Base-by-base conservation (phyloP, 2,797 vertebrate genomes). In the Pterois miles region DNA sequence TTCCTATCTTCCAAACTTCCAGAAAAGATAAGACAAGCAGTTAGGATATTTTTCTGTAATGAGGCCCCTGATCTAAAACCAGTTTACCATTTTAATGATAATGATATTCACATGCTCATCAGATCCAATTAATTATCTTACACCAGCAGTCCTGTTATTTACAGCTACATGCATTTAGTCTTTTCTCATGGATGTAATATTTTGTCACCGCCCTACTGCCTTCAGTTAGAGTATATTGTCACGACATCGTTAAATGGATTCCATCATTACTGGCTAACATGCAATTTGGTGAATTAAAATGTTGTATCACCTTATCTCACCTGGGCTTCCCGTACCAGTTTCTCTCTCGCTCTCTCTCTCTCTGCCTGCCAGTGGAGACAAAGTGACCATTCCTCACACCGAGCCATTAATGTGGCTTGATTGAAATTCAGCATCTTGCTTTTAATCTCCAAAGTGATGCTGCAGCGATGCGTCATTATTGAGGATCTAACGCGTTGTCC, bases 381-480 rank as follows among this genome's bases (percentile, higher is more conserved):
- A 91, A 94, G 91, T 93, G 91, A 91, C 92, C 92, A 92, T 94
- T 92, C 82, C 86, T 93, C 92, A 94, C 83, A 84, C 83, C 48
- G 46, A 90, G 87, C 94, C 92, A 94, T 95, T 94, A 95, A 91
- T 89, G 90, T 81, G 80, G 89, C 92, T 93, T 94, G 94, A 95
- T 95, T 96, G 94, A 95, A 95, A 96, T 95, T 95, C 95, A 93
- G 92, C 91, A 92, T 95, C 95, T 95, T 94, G 94, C 92, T 95
- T 95, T 95, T 96, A 96, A 95, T 96, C 94, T 95, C 86, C 93
- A 95, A 95, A 95, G 94, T 95, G 95, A 95, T 95, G 92, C 92
- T 48, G 93, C 86, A 85, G 92, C 90, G 59, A 93, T 94, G 93
- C 88, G 93, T 95, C 94, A 95, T 95, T 94, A 94, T 93, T 93